Evolutionary conservation across 2,797 vertebrate species (phyloP), one percentile per base, ranked within the genome.

Genomic region (Lagorchestes hirsutus): DNA sequence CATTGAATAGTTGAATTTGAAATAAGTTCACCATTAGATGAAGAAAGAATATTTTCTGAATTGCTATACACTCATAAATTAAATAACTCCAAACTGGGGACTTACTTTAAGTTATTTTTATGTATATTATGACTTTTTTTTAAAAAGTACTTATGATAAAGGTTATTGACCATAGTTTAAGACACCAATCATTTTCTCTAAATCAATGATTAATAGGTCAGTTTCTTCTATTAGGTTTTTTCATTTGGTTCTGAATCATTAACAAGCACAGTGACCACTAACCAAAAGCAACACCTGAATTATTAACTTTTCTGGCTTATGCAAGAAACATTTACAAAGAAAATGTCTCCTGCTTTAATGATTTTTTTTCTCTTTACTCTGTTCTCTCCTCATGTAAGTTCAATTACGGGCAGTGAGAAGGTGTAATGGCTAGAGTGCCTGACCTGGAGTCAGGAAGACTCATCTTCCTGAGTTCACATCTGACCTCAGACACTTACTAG

Each of bases 191-290:
- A 97, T 97, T 96, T 98, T 96, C 96, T 97, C 97, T 94, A 97
- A 97, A 91, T 94, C 94, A 96, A 59, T 96, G 94, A 98, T 98
- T 98, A 98, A 98, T 97, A 90, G 94, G 97, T 91, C 97, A 98
- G 96, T 96, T 96, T 97, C 95, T 97, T 97, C 95, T 94, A 96
- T 97, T 98, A 98, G 94, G 94, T 96, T 96, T 97, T 98, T 97
- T 98, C 94, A 94, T 97, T 98, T 98, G 96, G n/a, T 97, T 98
- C 97, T 97, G 96, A 96, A 96, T 96, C 97, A 98, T 98, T 98
- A 98, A 98, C 95, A 98, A 98, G 97, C 90, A 92, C 93, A 97
- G 93, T 96, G 95, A 97, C 98, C 96, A 98, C 98, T 98, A 98
- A 97, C 96, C 95, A 96, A 95, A 97, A 97, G 97, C 96, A 97